phyloP scores from a whole-genome alignment of 1,140 invertebrate species.

The Asbolus verrucosus region DNA sequence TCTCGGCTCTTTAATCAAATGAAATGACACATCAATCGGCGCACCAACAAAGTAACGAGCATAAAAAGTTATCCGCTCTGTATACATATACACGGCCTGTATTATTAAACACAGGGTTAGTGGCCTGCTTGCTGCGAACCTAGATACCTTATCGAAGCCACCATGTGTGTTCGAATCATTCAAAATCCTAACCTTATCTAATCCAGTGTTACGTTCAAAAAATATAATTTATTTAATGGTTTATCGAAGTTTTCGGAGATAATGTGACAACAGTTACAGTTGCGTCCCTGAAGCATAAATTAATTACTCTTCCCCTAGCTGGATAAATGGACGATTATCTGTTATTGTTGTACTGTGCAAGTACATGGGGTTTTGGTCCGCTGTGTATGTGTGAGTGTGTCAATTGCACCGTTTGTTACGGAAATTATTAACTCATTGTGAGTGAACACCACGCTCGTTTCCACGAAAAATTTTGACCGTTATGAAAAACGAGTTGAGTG shows the following conservation, averaged over 20 bases:
- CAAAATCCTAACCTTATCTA: constrained; percentile 18
- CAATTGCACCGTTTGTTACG: constrained; percentile 30
- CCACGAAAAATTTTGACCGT: neutral
- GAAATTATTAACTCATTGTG: constrained; percentile 26
- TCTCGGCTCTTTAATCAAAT: constrained; percentile 37
- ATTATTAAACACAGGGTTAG: constrained; percentile 20
- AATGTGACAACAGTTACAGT: constrained; percentile 23
- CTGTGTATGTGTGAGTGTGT: constrained; percentile 24
- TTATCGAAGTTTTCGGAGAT: constrained; percentile 25
- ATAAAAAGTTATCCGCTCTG: constrained; percentile 16
- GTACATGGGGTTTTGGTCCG: constrained; percentile 7
- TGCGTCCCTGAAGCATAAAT: constrained; percentile 22
- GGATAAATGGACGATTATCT: constrained; percentile 30
- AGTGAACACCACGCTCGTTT: constrained; percentile 7
- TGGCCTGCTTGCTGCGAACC: constrained; percentile 7
- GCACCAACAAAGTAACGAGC: constrained; percentile 20
- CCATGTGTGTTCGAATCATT: constrained; percentile 9
- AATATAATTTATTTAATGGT: too few relatives aligned
- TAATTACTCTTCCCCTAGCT: constrained; percentile 24
- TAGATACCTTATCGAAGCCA: constrained; percentile 9
- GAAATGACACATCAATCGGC: constrained; percentile 38
- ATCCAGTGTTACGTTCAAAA: constrained; percentile 11
- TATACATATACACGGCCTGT: neutral
- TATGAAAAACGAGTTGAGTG: neutral
- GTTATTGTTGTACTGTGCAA: constrained; percentile 30